Evolutionary conservation across 2,888 invertebrate species (phyloP), one percentile per base, ranked within the genome.

Genomic region (Chelonus formosanus): DNA sequence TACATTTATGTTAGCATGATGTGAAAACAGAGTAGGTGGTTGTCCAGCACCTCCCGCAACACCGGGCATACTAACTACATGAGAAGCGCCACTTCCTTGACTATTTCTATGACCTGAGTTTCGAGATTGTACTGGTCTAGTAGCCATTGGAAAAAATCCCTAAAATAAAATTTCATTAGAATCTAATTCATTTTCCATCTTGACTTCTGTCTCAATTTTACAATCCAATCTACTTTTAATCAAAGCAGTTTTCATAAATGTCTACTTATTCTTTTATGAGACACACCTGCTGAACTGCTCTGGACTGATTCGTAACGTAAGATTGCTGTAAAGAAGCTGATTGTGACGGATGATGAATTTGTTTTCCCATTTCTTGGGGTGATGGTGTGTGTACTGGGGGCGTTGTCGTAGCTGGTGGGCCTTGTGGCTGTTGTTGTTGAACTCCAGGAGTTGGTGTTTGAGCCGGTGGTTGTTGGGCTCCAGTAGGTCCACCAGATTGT

Each of bases 321-420:
- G 78, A 73, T 65, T 75, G 80, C 7, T 76, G 76, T 61, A 80
- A 63, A 45, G 75, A 64, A 53, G 75, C 75, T 10, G 78, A 75
- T 65, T 80, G 82, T 3, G 78, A 70, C 68, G 78, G 81, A 31
- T 83, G 67, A 69, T 83, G 83, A 8, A 78, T 74, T 68, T 80
- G 83, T 70, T 83, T 83, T 62, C 81, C 80, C 83, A 84, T 83
- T 71, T 84, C 83, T 70, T 78, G 80, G 6, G 80, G 76, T 44
- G 79, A 76, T 1, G 79, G 76, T 5, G 79, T 79, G 64, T 82
- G 82, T 8, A 80, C 78, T 3, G 80, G 79, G 3, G 81, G 79
- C 63, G 83, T 79, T 3, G 80, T 78, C 5, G 80, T 80, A 7
- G 78, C 80, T 31, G 78, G 75, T 52, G 81, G 78, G 55, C 80